Evolutionary conservation across 2,888 invertebrate genomes (phyloP), one percentile per base, ranked within the genome.

Genomic region (Atherix ibis): DNA sequence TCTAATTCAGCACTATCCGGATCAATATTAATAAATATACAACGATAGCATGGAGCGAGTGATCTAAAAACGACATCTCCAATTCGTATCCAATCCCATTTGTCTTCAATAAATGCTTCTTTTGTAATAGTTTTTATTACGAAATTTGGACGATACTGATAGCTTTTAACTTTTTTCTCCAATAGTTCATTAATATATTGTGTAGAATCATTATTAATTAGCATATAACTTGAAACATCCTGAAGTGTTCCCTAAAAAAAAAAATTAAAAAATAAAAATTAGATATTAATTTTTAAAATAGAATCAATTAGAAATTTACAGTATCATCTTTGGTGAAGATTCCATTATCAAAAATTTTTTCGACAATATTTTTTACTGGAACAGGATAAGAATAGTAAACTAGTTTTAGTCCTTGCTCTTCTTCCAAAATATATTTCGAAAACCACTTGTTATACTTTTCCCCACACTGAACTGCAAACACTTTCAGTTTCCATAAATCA

Each of bases 371-470:
- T 36, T 55, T 50, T 29, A 51, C 26, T 30, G 67, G 58, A 26
- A 50, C 46, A 2, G 58, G 51, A 43, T 65, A 52, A 2, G 74
- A 70, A 50, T 74, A 76, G 48, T 73, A 72, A 3, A 71, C 73
- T 32, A 77, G 55, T 31, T 69, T 65, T 27, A 69, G 58, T 4
- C 66, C 70, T 0, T 47, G 49, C 8, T 66, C 56, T 30, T 68
- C 58, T 32, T 63, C 61, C 3, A 53, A 32, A 31, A 58, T 46
- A 14, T 16, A 51, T 29, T 62, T 66, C 1, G 76, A 73, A 47
- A 87, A 64, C 87, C 87, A 87, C 34, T 70, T 67, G 13, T 76
- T 71, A 9, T 69, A 72, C 41, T 71, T 71, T 37, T 70, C 69
- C 0, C 85, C 85, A 51, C 84, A 85, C 48, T 83, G 75, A 44